A percentile compares a stretch with the other conserved stretches of the same genome.
These are phyloP conservation scores for Hemiscyllium ocellatum DNA, from an alignment of 2,113 vertebrate species.

Conservation along the genomic window DNA sequence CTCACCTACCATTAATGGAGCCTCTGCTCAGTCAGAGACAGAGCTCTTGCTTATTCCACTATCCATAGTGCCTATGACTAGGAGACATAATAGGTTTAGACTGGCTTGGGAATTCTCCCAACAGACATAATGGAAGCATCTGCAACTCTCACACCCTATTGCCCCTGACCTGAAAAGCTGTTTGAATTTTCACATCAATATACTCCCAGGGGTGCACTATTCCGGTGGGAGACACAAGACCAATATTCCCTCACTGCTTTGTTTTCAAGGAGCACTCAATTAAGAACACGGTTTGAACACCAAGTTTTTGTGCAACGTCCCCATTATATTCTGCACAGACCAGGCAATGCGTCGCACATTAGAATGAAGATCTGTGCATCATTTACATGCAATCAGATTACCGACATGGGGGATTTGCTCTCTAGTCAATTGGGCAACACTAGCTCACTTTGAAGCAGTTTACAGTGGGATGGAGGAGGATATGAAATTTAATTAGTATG, in stretches of 20 bases:
- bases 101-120: background rate
- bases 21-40: background rate
- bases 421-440: background rate
- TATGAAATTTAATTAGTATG: background rate
- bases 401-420: background rate
- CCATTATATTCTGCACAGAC: background rate
- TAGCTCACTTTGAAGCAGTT: background rate
- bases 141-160: background rate
- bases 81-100: background rate
- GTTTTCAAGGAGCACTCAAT: background rate
- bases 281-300: background rate
- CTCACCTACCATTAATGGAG: background rate
- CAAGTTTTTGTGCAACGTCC: background rate
- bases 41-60: background rate
- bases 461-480: background rate
- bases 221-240: background rate
- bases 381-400: slow-evolving; percentile 13
- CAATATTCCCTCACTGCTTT: background rate
- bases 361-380: background rate
- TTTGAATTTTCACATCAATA: background rate
- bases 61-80: background rate
- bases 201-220: background rate
- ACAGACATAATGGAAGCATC: background rate
- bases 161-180: background rate
- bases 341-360: background rate